Conservation (phyloP, 2,888 invertebrate species). For the Brenthis ino region DNA sequence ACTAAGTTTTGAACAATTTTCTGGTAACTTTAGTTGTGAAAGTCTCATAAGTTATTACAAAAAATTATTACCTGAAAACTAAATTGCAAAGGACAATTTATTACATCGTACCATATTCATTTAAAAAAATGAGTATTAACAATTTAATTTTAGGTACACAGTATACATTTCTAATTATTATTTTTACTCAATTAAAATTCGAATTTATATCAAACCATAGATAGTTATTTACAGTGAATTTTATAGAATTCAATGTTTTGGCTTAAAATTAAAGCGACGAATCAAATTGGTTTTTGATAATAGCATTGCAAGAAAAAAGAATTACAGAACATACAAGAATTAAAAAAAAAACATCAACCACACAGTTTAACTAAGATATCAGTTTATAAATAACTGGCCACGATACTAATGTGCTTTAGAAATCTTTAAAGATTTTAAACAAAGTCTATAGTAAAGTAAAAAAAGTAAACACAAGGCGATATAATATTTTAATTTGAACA, state of each 20-base stretch:
- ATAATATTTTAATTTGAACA: constrained; percentile 32
- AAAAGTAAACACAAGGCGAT: constrained; percentile 29
- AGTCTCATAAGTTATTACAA: constrained; percentile 30
- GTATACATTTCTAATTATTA: constrained; percentile 22
- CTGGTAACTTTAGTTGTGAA: constrained; percentile 78
- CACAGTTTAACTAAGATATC: constrained; percentile 66
- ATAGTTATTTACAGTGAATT: constrained; percentile 35
- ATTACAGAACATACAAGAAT: constrained; percentile 33
- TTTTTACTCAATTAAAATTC: constrained; percentile 35
- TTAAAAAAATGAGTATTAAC: constrained; percentile 62
- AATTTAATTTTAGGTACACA: constrained; percentile 34
- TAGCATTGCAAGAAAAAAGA: constrained; percentile 29
- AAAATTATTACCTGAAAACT: constrained; percentile 26
- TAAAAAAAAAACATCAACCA: constrained; percentile 32
- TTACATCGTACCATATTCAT: constrained; percentile 36
- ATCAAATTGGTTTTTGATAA: constrained; percentile 36
- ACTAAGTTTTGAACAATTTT: constrained; percentile 75
- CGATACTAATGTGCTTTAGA: constrained; percentile 67
- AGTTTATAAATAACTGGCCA: constrained; percentile 79
- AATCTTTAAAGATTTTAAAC: constrained; percentile 56
- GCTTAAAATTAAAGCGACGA: constrained; percentile 39
- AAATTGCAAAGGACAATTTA: constrained; percentile 10
- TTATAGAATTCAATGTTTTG: constrained; percentile 33
- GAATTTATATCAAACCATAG: constrained; percentile 40
- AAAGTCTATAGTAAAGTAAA: constrained; percentile 43